These are phyloP conservation scores for Hydrozoanthus tunicans DNA, from an alignment of 64 coral and sea anemone species.

Conservation along the genomic window DNA sequence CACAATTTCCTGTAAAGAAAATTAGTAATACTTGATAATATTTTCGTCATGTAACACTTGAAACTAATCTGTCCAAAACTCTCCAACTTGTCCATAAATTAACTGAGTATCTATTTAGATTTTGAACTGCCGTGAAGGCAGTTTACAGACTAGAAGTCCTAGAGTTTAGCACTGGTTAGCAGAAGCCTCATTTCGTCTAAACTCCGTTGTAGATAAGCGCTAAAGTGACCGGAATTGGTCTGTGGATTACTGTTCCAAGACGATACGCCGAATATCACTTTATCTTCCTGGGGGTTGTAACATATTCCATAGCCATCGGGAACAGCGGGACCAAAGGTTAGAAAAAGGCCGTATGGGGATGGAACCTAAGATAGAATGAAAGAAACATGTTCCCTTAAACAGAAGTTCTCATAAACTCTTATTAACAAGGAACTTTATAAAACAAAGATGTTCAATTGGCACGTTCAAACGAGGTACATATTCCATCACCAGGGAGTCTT, in stretches of 20 bases:
- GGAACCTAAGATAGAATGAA: conserved; percentile 65
- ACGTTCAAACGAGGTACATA: no score
- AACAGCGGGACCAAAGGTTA: conserved; percentile 83
- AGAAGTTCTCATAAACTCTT: neutral
- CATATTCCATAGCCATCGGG: conserved; percentile 98
- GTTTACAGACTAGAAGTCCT: neutral
- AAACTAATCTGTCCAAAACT: no score
- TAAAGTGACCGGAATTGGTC: conserved; percentile 84
- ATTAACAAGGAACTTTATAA: neutral
- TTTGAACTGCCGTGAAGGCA: neutral
- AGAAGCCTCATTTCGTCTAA: conserved; percentile 92
- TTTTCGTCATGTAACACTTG: no score
- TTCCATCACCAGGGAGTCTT: no score
- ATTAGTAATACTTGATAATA: no score
- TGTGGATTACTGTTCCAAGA: conserved; percentile 94
- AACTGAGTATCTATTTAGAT: neutral
- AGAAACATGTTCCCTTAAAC: neutral
- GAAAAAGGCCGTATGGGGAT: conserved; percentile 70
- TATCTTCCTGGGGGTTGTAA: conserved; percentile 83
- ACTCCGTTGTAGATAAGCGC: conserved; percentile 80
- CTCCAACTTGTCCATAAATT: neutral
- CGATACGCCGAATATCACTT: conserved; percentile 74
- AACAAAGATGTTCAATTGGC: neutral
- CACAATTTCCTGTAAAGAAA: no score
- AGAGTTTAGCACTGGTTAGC: conserved; percentile 72